Evolutionary conservation across 2,888 invertebrate species (phyloP).

Genomic region (Tineola bisselliella): DNA sequence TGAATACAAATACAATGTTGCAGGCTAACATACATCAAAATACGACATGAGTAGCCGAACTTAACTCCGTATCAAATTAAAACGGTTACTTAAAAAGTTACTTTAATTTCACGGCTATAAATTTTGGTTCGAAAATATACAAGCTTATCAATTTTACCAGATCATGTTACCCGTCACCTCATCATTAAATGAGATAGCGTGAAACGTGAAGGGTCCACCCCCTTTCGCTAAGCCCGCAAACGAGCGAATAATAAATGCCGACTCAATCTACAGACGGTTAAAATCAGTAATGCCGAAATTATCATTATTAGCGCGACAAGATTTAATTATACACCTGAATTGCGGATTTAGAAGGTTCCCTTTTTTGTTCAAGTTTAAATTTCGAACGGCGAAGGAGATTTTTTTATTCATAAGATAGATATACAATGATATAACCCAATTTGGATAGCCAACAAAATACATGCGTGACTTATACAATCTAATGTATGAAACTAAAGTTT

Average conservation of each 20-base stretch:
- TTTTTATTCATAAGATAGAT: too few relatives aligned
- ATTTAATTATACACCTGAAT: conserved; percentile 5
- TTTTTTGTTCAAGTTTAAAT: not conserved
- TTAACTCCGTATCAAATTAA: not conserved
- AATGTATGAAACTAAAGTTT: too few relatives aligned
- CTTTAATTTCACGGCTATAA: conserved; percentile 6
- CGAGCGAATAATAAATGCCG: conserved; percentile 8
- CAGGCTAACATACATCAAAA: not conserved
- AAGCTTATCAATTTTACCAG: conserved; percentile 8
- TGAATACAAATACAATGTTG: too few relatives aligned
- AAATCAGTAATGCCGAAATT: not conserved
- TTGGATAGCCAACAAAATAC: too few relatives aligned
- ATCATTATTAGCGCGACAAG: conserved; percentile 3
- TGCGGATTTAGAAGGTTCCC: not conserved
- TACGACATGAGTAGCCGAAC: not conserved
- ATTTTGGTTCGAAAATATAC: not conserved
- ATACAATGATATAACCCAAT: not conserved
- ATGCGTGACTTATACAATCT: too few relatives aligned
- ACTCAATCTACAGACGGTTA: not conserved
- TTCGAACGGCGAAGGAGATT: too few relatives aligned
- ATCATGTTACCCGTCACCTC: conserved; percentile 8
- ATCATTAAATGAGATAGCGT: conserved; percentile 11
- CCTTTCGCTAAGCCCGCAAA: not conserved
- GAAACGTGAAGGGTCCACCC: conserved; percentile 10
- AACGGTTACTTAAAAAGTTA: not conserved